phyloP scores from a whole-genome alignment of 23 tunicate genomes.

The Diplosoma virens region DNA sequence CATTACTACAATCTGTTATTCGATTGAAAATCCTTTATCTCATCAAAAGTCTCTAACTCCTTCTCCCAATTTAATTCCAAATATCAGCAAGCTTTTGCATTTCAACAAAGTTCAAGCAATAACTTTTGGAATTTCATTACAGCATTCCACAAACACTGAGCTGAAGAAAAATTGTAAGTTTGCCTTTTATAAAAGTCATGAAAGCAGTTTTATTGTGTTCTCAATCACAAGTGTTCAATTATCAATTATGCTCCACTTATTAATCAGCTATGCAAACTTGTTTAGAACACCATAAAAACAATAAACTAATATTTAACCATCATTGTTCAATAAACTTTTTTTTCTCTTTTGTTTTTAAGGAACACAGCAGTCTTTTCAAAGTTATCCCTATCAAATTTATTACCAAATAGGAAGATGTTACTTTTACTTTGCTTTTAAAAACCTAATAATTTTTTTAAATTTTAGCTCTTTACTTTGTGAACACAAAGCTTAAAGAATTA shows the following conservation, averaged over 20 bases:
- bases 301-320: too few relatives aligned
- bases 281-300: too few relatives aligned
- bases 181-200: too few relatives aligned
- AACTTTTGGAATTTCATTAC: slow-evolving; percentile 55
- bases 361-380: neutral
- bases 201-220: too few relatives aligned
- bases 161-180: slow-evolving; percentile 52
- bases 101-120: slow-evolving; percentile 70
- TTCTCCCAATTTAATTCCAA: slow-evolving; percentile 41
- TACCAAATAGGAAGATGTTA: neutral
- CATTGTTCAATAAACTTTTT: too few relatives aligned
- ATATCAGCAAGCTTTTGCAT: slow-evolving; percentile 58
- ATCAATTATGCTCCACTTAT: too few relatives aligned
- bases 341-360: neutral
- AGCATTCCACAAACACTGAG: slow-evolving; percentile 50
- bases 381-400: neutral
- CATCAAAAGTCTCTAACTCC: slow-evolving; percentile 75
- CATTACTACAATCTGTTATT: slow-evolving; percentile 58
- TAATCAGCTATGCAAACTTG: too few relatives aligned
- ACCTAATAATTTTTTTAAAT: neutral
- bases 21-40: slow-evolving; percentile 76
- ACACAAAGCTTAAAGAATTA: slow-evolving; percentile 53
- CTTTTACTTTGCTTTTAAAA: neutral
- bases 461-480: slow-evolving; percentile 60
- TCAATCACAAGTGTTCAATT: too few relatives aligned